Percentiles rank a stretch among this genome's conserved stretches.
Evolutionary conservation across 2,888 invertebrate species (phyloP).

Genomic region (Acrobasis suavella): DNA sequence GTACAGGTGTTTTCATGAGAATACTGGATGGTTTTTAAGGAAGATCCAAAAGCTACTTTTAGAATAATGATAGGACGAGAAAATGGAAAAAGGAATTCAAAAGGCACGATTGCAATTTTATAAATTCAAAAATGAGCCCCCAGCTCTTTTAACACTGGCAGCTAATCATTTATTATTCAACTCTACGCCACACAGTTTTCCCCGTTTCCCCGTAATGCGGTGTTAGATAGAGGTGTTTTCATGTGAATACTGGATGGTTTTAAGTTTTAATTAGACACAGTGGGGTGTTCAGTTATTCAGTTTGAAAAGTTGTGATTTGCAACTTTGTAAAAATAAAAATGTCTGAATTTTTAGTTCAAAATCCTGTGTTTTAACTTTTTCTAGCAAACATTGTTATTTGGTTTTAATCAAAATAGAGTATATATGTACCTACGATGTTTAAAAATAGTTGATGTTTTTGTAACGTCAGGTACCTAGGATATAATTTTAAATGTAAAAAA

Average conservation of each 20-base stretch:
- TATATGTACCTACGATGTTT: too few relatives aligned
- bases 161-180: slow-evolving; percentile 22
- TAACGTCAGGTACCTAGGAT: background rate
- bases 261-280: slow-evolving; percentile 13
- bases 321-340: background rate
- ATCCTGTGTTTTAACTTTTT: background rate
- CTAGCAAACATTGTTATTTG: background rate
- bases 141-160: slow-evolving; percentile 10
- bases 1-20: too few relatives aligned
- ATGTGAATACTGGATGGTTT: slow-evolving; percentile 7
- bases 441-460: too few relatives aligned
- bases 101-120: too few relatives aligned
- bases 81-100: too few relatives aligned
- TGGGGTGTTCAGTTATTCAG: background rate
- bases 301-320: background rate
- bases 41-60: too few relatives aligned
- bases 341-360: background rate
- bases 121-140: too few relatives aligned
- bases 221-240: slow-evolving; percentile 16
- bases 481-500: too few relatives aligned
- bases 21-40: background rate
- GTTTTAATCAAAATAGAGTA: too few relatives aligned
- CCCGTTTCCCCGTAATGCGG: slow-evolving; percentile 19
- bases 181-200: slow-evolving; percentile 9
- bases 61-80: too few relatives aligned